A percentile compares a stretch with the other conserved stretches of the same genome.
Conservation (phyloP, 2,888 invertebrate genomes). For the Cryptus viduatorius region DNA sequence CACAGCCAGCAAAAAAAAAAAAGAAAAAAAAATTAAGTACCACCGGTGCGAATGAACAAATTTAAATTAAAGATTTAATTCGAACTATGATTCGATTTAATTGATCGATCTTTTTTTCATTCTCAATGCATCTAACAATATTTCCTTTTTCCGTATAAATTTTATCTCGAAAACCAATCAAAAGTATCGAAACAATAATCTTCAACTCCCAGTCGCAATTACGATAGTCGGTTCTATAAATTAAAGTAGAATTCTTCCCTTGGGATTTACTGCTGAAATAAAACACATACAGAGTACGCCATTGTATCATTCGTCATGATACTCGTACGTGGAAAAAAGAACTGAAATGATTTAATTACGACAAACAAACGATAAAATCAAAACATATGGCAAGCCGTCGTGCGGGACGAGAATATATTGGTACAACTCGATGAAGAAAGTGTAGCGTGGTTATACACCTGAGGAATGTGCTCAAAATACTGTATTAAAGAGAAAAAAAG, state of each 20-base stretch:
- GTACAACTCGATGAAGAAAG: constrained; percentile 84
- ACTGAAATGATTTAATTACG: constrained; percentile 16
- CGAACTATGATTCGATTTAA: too few relatives aligned
- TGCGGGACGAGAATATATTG: constrained; percentile 76
- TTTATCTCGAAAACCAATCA: background rate
- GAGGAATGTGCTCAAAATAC: constrained; percentile 84
- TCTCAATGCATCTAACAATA: background rate
- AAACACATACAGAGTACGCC: background rate
- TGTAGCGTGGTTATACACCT: constrained; percentile 84
- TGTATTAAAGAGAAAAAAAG: constrained; percentile 82
- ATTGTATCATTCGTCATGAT: constrained; percentile 12
- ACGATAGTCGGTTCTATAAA: constrained; percentile 38
- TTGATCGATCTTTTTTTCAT: constrained; percentile 33
- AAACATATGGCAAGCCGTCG: constrained; percentile 45
- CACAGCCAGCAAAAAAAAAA: constrained; percentile 41
- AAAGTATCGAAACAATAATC: constrained; percentile 22
- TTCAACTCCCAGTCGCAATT: constrained; percentile 12
- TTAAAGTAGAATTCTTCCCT: constrained; percentile 19
- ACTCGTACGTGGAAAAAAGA: constrained; percentile 10
- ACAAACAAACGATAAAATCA: constrained; percentile 8
- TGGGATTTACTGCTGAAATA: background rate
- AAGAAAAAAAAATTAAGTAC: constrained; percentile 44
- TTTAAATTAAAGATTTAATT: constrained; percentile 26
- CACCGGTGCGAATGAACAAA: constrained; percentile 26
- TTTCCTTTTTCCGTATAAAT: background rate